A percentile compares a stretch with the other conserved stretches of the same genome.
Conservation (phyloP, 2,113 vertebrate genomes). For the Zapus hudsonius region DNA sequence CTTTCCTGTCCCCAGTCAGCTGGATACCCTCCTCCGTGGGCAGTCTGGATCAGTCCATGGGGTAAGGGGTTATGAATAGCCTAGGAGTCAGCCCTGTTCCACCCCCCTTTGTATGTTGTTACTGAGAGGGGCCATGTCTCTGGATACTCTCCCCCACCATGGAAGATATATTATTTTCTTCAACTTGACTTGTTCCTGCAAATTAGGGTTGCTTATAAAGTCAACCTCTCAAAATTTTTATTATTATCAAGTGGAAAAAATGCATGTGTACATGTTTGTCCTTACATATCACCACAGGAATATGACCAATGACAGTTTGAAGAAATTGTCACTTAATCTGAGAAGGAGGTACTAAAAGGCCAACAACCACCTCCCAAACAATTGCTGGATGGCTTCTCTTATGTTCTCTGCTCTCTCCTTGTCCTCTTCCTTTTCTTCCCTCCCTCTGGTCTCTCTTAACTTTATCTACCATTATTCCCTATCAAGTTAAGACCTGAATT, state of each 20-base stretch:
- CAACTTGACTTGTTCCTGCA: background rate
- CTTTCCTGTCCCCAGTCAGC: too few relatives aligned
- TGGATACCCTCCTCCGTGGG: too few relatives aligned
- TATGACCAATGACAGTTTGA: background rate
- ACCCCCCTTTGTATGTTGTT: too few relatives aligned
- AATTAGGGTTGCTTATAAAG: background rate
- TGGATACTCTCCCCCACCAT: too few relatives aligned
- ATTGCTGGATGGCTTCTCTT: background rate
- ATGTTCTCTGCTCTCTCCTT: background rate
- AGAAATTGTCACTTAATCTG: background rate
- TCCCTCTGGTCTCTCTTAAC: too few relatives aligned
- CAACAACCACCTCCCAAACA: background rate
- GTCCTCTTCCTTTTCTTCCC: too few relatives aligned
- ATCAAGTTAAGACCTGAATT: background rate
- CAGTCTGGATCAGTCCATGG: too few relatives aligned
- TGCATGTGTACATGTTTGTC: background rate
- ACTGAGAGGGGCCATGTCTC: too few relatives aligned
- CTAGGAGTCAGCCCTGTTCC: too few relatives aligned
- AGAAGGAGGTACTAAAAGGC: background rate
- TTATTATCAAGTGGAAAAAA: background rate
- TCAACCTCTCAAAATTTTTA: background rate
- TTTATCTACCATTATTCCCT: background rate
- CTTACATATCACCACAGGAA: background rate
- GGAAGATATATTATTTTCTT: too few relatives aligned
- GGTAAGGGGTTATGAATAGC: too few relatives aligned